Percentiles rank a stretch among this genome's conserved stretches.
Evolutionary conservation across 2,888 invertebrate species (phyloP).

Genomic region (Drosophila kambysellisi): DNA sequence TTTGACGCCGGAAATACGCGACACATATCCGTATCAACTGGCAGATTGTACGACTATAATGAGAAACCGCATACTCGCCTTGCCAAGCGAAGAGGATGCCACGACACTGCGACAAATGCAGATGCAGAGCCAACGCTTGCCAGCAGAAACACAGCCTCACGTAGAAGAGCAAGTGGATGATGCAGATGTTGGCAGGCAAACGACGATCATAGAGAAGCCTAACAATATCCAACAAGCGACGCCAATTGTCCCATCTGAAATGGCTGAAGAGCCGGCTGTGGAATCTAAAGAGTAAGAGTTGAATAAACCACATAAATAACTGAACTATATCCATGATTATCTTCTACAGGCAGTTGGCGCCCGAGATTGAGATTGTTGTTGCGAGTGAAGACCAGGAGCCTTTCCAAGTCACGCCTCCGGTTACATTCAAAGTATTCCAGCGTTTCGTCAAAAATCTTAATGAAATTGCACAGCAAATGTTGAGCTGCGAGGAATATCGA

Average conservation of each 20-base stretch:
- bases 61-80: constrained; percentile 20
- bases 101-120: background rate
- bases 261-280: background rate
- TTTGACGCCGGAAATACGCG: constrained; percentile 48
- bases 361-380: background rate
- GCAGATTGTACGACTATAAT: constrained; percentile 17
- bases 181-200: background rate
- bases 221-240: background rate
- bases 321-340: background rate
- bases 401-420: constrained; percentile 2
- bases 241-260: background rate
- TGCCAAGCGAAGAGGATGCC: constrained; percentile 27
- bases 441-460: constrained; percentile 39
- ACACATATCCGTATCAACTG: constrained; percentile 19
- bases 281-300: constrained; percentile 17
- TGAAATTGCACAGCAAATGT: constrained; percentile 46
- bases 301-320: background rate
- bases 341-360: background rate
- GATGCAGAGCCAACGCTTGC: background rate
- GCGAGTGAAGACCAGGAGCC: background rate
- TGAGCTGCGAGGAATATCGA: constrained; percentile 18
- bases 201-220: background rate
- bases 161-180: background rate
- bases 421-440: constrained; percentile 35
- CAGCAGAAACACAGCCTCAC: background rate